These are phyloP conservation scores for Sphenopsis melanotis DNA, from an alignment of 2,797 vertebrate genomes.

Conservation along the genomic window DNA sequence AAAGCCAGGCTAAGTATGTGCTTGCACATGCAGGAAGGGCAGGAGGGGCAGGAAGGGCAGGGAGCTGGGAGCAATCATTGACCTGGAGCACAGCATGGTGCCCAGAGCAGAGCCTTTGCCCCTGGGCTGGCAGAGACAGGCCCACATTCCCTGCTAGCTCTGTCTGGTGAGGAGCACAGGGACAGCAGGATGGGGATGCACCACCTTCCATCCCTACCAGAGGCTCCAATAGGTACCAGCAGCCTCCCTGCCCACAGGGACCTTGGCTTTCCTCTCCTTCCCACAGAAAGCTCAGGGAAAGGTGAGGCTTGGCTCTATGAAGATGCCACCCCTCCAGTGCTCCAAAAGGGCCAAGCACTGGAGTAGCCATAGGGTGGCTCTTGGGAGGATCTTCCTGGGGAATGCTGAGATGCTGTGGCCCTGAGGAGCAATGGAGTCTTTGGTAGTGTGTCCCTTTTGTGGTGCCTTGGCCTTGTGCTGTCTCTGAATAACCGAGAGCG, in stretches of 20 bases:
- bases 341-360: rapidly evolving
- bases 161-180: neutral
- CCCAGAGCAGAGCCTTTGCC: neutral
- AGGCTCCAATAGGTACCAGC: neutral
- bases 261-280: neutral
- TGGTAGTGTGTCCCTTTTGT: neutral
- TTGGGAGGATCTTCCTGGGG: neutral
- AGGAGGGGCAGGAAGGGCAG: neutral
- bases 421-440: rapidly evolving
- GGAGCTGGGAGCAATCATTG: rapidly evolving
- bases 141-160: neutral
- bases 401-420: neutral
- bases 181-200: neutral
- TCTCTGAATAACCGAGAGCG: rapidly evolving
- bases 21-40: neutral
- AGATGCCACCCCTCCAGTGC: neutral
- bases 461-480: neutral
- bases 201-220: neutral
- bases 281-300: neutral
- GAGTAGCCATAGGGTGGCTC: neutral
- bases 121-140: neutral
- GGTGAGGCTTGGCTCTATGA: neutral
- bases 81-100: rapidly evolving
- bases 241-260: neutral
- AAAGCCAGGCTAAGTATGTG: neutral